These are phyloP conservation scores for Sinocyclocheilus rhinocerous DNA, from an alignment of 2,113 vertebrate species.

Conservation along the genomic window DNA sequence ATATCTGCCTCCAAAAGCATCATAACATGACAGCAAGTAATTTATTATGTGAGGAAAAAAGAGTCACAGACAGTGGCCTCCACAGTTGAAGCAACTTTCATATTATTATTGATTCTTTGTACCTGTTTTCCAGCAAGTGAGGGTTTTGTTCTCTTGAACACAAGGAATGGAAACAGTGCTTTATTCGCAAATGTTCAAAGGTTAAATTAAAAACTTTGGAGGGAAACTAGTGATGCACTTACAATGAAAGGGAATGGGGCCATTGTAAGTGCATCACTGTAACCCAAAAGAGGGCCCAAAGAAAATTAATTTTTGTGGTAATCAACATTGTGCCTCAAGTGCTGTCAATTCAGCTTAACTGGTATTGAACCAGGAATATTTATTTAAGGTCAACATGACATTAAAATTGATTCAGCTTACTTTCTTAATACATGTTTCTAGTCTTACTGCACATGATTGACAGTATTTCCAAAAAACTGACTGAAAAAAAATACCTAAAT, in stretches of 20 bases:
- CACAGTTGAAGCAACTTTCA: neutral
- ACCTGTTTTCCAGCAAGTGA: neutral
- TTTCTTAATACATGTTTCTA: neutral
- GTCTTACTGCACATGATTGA: too few relatives aligned
- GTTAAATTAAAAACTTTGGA: neutral
- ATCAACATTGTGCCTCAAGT: neutral
- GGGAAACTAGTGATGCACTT: neutral
- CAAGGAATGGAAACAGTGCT: neutral
- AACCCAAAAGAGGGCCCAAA: neutral
- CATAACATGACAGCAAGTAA: neutral
- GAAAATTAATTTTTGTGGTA: neutral
- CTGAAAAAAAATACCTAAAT: too few relatives aligned
- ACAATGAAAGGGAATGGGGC: neutral
- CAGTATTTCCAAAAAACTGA: too few relatives aligned
- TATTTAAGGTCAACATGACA: neutral
- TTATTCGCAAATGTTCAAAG: neutral
- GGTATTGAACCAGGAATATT: neutral
- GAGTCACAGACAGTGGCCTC: neutral
- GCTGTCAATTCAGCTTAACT: neutral
- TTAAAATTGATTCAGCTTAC: neutral
- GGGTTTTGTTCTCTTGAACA: neutral
- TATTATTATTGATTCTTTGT: neutral
- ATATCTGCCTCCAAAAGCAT: neutral
- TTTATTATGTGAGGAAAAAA: neutral
- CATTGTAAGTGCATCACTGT: neutral